These are phyloP conservation scores for Dascyllus trimaculatus DNA, from an alignment of 2,113 vertebrate species.

Conservation along the genomic window DNA sequence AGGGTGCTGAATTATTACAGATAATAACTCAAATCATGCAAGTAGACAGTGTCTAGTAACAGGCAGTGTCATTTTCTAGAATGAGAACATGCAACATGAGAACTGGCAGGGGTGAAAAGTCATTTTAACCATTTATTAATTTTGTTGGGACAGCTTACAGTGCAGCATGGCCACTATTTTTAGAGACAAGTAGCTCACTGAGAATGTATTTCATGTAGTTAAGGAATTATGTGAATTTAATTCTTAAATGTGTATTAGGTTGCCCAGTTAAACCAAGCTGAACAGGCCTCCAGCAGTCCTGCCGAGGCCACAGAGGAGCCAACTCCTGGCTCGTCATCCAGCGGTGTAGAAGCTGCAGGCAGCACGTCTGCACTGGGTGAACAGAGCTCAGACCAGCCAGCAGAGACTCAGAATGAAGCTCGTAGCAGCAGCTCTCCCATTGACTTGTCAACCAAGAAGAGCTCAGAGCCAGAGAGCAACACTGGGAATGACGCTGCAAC, in stretches of 20 bases:
- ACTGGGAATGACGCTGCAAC: neutral
- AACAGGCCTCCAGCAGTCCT: slow-evolving; percentile 21
- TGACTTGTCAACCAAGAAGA: slow-evolving; percentile 91
- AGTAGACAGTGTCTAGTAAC: too few species aligned
- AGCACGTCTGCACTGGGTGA: neutral
- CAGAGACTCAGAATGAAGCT: slow-evolving; percentile 27
- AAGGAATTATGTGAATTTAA: neutral
- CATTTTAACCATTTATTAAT: too few species aligned
- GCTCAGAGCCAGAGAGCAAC: slow-evolving; percentile 72
- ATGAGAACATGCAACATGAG: too few species aligned
- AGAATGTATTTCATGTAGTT: neutral
- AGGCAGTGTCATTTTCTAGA: too few species aligned
- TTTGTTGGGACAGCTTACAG: too few species aligned
- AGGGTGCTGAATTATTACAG: neutral
- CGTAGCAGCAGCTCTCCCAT: slow-evolving; percentile 84
- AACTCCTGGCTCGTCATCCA: neutral
- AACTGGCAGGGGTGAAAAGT: too few species aligned
- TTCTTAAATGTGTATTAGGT: slow-evolving; percentile 50
- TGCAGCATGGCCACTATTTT: too few species aligned
- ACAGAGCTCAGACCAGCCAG: slow-evolving; percentile 44
- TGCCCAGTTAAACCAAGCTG: slow-evolving; percentile 50
- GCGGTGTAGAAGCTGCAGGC: slow-evolving; percentile 23
- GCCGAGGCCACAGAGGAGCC: slow-evolving; percentile 17
- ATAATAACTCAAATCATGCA: neutral
- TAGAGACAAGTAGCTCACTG: too few species aligned